Conservation (phyloP, 1,140 invertebrate species). For the Eueides isabella region DNA sequence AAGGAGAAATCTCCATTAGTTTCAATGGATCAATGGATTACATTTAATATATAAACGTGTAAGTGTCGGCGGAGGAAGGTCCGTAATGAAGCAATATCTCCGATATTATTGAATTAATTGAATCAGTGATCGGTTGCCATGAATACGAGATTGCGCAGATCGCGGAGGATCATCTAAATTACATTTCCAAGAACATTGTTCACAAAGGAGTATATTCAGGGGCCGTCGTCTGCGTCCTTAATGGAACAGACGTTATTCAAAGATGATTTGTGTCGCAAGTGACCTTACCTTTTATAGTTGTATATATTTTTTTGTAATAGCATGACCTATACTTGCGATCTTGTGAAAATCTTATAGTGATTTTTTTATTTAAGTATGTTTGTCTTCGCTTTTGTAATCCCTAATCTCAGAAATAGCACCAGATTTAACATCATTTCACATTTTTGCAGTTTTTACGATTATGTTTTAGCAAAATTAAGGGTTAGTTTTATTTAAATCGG, state of each 20-base stretch:
- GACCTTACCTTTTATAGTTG: neutral
- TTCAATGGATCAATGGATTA: neutral
- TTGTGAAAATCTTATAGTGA: too few species aligned
- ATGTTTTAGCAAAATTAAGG: too few species aligned
- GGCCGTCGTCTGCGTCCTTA: neutral
- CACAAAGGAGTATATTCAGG: neutral
- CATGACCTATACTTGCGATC: too few species aligned
- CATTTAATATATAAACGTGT: neutral
- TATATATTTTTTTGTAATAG: neutral
- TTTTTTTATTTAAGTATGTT: too few species aligned
- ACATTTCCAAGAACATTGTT: conserved; percentile 12
- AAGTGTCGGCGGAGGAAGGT: neutral
- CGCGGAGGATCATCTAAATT: neutral
- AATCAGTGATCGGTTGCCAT: neutral
- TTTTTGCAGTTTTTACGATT: too few species aligned
- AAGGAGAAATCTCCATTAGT: too few species aligned
- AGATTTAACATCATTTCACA: too few species aligned
- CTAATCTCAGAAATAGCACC: too few species aligned
- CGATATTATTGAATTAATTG: conserved; percentile 14
- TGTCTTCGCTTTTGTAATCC: too few species aligned
- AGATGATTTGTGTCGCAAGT: neutral
- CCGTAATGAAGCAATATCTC: neutral
- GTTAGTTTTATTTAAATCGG: too few species aligned
- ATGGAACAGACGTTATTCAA: neutral
- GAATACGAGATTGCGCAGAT: conserved; percentile 3